Base-by-base conservation (phyloP, 2,888 invertebrate genomes). In the Cheilosia pagana region DNA sequence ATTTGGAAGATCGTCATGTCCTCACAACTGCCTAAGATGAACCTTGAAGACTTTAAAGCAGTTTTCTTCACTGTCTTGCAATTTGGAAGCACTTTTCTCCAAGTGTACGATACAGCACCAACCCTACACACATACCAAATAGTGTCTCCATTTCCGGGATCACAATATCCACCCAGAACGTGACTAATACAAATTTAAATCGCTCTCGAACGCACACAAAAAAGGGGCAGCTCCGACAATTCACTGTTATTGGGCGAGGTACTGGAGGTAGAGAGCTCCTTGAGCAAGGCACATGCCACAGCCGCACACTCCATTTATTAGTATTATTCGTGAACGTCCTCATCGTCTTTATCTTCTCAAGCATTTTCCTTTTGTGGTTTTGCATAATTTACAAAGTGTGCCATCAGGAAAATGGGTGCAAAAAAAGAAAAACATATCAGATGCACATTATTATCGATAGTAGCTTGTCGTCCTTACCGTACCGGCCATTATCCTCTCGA, bases 111-210 rank as follows among this genome's bases (percentile, higher is more conserved):
- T 7, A 19, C 31, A 23, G 16, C 45, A 19, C 28, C n/a, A 14
- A 41, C 10, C 6, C 21, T 12, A 35, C 35, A 12, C 25, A 16
- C 35, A 19, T 21, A 28, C 16, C 3, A 19, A 52, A 28, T 21
- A 23, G 43, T 53, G 28, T 12, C 19, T 41, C 19, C 35, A 41
- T 39, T 60, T 55, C 62, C 43, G 23, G 57, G 60, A 77, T 71
- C 77, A 67, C 28, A 81, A 71, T 71, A 65, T 25, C 41, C 48
- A 45, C 41, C 48, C 45, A 19, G 60, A 77, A 82, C 82, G 82
- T 82, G 82, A 77, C 82, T 82, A 77, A 82, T 82, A 82, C 43
- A 67, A 77, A 72, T 72, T 77, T 77, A 57, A 82, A 82, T 62
- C 62, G 77, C 67, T 67, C 72, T 82, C 41, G 25, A 77, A 62